Evolutionary conservation across 2,888 invertebrate genomes (phyloP), one percentile per base, ranked within the genome.

Genomic region (Cancer borealis): DNA sequence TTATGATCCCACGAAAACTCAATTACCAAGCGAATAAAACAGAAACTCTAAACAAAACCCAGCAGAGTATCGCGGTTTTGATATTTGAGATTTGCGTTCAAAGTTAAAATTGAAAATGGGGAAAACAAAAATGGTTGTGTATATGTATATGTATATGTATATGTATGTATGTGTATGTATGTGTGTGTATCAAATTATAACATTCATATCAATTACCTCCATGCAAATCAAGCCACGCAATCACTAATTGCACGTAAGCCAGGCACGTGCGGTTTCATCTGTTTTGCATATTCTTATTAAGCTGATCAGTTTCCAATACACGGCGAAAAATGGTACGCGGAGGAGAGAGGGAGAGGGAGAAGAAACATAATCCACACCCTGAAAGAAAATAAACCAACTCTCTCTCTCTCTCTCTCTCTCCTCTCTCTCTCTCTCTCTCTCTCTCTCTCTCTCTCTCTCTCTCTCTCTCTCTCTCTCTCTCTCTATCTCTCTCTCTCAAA

Each of bases 291-390:
- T 26, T 21, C 73, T 73, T 73, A 73, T 73, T 73, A 73, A 26
- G 73, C 73, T 73, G 73, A 73, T 73, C 73, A 21, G 73, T 26
- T 73, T n/a, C 73, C 73, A 73, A 73, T 73, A 73, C 73, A 73
- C n/a, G 73, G 73, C n/a, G 73, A 73, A 73, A 73, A 73, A 73
- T 73, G 8, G 73, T n/a, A 8, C 21, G n/a, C 3, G 73, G 73
- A 26, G n/a, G 54, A 54, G 54, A 54, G 54, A 54, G 54, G 17
- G 54, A 54, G 54, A 54, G 54, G 17, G 54, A 54, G 54, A 54
- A 54, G 12, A 54, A 17, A 54, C 14, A 54, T 2, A 54, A 17
- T 17, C 0, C 14, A 54, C 12, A 54, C 17, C 12, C 54, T 54
- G 54, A 54, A 17, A 54, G 14, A 54, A 4, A 54, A 17, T 17